Percentiles rank a stretch among this genome's conserved stretches.
Evolutionary conservation across 2,888 invertebrate genomes (phyloP).

Genomic region (Cryptus viduatorius): DNA sequence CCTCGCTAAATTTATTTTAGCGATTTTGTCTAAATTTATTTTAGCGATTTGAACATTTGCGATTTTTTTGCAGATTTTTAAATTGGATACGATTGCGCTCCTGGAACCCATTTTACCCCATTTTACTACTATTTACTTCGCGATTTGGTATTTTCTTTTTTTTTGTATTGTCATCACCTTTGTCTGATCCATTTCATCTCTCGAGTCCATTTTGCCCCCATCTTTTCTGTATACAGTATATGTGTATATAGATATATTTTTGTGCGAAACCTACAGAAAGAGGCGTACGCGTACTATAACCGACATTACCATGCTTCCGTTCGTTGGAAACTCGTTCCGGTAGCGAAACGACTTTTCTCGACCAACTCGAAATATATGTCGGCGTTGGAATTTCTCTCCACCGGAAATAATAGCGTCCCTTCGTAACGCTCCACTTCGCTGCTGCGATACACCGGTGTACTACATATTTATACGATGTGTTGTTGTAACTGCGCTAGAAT

Average conservation of each 20-base stretch:
- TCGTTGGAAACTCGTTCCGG: slow-evolving; percentile 54
- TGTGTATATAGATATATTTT: not conserved
- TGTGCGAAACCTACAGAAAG: not conserved
- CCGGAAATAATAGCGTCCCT: slow-evolving; percentile 65
- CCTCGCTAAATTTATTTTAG: not conserved
- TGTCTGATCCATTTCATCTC: not conserved
- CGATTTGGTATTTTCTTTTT: too few species aligned
- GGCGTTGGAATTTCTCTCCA: slow-evolving; percentile 64
- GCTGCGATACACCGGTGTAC: slow-evolving; percentile 37
- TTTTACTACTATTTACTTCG: too few species aligned
- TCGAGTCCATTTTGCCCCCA: not conserved
- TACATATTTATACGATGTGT: slow-evolving; percentile 68
- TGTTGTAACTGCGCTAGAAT: slow-evolving; percentile 40
- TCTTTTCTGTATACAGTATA: not conserved
- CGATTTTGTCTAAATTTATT: too few species aligned
- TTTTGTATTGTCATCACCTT: too few species aligned
- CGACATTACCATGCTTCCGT: slow-evolving; percentile 46
- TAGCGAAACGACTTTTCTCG: slow-evolving; percentile 68
- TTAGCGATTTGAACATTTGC: too few species aligned
- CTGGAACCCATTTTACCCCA: too few species aligned
- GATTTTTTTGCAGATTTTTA: too few species aligned
- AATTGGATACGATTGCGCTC: too few species aligned
- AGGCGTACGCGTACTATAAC: slow-evolving; percentile 27
- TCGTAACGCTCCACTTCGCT: slow-evolving; percentile 16
- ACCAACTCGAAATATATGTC: slow-evolving; percentile 67